These are phyloP conservation scores for Harpalus rufipes DNA, from an alignment of 2,888 invertebrate species.

Conservation along the genomic window DNA sequence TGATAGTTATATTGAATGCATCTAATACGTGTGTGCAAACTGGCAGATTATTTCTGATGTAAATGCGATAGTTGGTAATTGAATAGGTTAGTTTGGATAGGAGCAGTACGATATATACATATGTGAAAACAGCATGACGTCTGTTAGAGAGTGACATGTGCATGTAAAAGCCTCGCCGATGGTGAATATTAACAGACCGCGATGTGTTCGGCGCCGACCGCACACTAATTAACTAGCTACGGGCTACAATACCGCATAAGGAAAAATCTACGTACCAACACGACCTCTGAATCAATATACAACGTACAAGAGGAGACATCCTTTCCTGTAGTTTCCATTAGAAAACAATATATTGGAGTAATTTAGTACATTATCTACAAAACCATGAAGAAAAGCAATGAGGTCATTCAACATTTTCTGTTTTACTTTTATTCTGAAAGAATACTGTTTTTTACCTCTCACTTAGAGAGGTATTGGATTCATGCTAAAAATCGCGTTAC, in stretches of 20 bases:
- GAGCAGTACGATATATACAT: neutral
- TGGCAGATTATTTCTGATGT: neutral
- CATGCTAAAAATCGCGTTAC: too few species aligned
- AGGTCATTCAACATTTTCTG: too few species aligned
- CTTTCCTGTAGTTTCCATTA: too few species aligned
- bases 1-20: too few species aligned
- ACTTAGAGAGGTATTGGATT: too few species aligned
- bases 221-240: slow-evolving; percentile 53
- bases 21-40: too few species aligned
- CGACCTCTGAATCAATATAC: neutral
- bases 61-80: neutral
- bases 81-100: neutral
- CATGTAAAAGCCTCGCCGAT: slow-evolving; percentile 43
- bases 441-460: too few species aligned
- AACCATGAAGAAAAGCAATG: too few species aligned
- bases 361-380: too few species aligned
- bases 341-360: too few species aligned
- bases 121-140: slow-evolving; percentile 4
- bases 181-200: slow-evolving; percentile 56
- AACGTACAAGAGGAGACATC: neutral
- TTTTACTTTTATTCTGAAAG: too few species aligned
- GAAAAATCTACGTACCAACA: neutral
- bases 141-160: slow-evolving; percentile 27
- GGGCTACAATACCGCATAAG: slow-evolving; percentile 13
- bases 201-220: slow-evolving; percentile 30